Evolutionary conservation across 1,140 invertebrate genomes (phyloP).

Genomic region (Ips nitidus): DNA sequence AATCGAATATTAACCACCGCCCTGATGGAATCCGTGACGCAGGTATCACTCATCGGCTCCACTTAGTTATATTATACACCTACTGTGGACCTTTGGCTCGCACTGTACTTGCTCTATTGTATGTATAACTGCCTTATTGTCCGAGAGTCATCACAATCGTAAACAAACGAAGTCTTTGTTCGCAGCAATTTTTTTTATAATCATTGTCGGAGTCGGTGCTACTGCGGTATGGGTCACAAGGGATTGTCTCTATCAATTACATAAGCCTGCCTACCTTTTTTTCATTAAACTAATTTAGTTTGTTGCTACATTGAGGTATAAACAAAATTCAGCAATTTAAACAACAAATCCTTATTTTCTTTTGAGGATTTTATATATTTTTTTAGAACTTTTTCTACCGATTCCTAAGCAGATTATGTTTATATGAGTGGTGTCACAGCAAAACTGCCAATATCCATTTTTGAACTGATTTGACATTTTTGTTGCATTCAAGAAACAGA

Average conservation of each 20-base stretch:
- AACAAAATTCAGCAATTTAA: too few species aligned
- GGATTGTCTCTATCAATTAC: not conserved
- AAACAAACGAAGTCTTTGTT: conserved; percentile 41
- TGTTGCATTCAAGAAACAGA: too few species aligned
- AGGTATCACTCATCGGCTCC: conserved; percentile 39
- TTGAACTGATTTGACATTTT: too few species aligned
- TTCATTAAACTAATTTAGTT: too few species aligned
- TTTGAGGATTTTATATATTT: too few species aligned
- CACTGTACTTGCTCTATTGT: conserved; percentile 39
- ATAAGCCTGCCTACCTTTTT: not conserved
- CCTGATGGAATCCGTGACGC: conserved; percentile 10
- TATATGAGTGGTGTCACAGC: too few species aligned
- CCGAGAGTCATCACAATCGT: conserved; percentile 34
- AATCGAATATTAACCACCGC: conserved; percentile 39
- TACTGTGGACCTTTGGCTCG: conserved; percentile 12
- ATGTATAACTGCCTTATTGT: conserved; percentile 43
- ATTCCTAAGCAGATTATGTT: too few species aligned
- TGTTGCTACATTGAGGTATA: too few species aligned
- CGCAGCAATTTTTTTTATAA: conserved; percentile 26
- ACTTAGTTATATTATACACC: conserved; percentile 16
- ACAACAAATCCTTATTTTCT: too few species aligned
- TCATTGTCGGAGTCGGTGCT: conserved; percentile 18
- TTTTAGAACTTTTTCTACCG: too few species aligned
- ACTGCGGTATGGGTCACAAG: not conserved
- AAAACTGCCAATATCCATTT: too few species aligned